A percentile compares a stretch with the other conserved stretches of the same genome.
Evolutionary conservation across 2,888 invertebrate species (phyloP).

Genomic region (Amitus sp.): DNA sequence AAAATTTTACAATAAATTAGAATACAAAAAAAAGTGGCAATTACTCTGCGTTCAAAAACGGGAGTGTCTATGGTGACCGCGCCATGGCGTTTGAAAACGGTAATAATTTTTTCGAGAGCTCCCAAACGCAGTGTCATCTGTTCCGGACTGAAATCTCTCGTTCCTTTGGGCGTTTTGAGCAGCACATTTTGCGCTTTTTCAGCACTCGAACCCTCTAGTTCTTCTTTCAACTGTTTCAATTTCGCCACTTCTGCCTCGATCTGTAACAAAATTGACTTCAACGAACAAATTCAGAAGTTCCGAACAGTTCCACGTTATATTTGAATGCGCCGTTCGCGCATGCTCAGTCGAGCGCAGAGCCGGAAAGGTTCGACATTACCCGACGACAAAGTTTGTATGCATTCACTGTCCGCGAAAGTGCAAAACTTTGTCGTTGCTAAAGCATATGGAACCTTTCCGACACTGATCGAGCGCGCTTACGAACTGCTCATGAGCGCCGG

Average conservation of each 20-base stretch:
- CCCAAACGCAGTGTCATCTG: slow-evolving; percentile 93
- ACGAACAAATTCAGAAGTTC: no score
- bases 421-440: no score
- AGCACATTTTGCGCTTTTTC: slow-evolving; percentile 79
- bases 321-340: no score
- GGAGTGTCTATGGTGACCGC: slow-evolving; percentile 99
- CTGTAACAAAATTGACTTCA: slow-evolving; percentile 68
- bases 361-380: no score
- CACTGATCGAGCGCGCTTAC: no score
- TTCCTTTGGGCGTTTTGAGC: slow-evolving; percentile 93
- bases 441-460: no score
- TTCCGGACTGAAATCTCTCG: slow-evolving; percentile 92
- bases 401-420: no score
- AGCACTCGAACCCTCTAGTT: slow-evolving; percentile 71
- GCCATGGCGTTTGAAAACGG: slow-evolving; percentile 95
- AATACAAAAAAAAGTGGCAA: neutral
- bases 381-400: no score
- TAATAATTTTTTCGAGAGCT: slow-evolving; percentile 86
- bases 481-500: no score
- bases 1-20: no score
- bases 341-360: no score
- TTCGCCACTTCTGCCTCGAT: slow-evolving; percentile 87
- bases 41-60: slow-evolving; percentile 94
- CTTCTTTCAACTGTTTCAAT: slow-evolving; percentile 82
- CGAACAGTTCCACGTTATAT: no score